These are phyloP conservation scores for Dipus sagitta DNA, from an alignment of 2,797 vertebrate genomes.

Conservation along the genomic window DNA sequence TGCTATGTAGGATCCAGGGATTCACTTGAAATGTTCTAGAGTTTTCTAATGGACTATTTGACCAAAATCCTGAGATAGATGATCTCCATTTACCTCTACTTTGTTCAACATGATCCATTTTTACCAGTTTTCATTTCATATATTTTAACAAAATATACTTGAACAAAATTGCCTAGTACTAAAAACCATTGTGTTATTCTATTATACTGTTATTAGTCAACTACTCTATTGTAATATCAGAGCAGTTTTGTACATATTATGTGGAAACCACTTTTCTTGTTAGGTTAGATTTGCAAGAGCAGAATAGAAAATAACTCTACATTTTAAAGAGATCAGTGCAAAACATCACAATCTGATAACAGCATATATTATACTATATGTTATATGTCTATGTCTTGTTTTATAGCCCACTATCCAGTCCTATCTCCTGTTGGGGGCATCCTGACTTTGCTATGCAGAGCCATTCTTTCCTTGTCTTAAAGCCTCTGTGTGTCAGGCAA, in stretches of 20 bases:
- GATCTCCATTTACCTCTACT: no score
- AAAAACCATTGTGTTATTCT: background rate
- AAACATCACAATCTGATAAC: background rate
- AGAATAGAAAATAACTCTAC: conserved; percentile 6
- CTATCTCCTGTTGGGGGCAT: background rate
- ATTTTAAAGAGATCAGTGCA: background rate
- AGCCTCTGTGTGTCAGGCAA: background rate
- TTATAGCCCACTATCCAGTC: background rate
- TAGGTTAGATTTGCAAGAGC: background rate
- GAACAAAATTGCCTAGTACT: background rate
- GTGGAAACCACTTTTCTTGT: background rate
- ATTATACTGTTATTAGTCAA: background rate
- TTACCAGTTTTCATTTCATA: background rate
- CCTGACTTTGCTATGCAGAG: background rate
- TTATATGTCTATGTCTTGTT: background rate
- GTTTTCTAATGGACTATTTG: background rate
- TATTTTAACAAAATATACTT: conserved; percentile 33
- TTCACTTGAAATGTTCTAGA: background rate
- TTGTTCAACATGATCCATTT: background rate
- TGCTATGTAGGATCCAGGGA: background rate
- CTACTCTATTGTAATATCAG: background rate
- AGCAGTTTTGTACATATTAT: background rate
- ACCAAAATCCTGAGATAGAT: background rate
- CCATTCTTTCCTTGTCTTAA: no score
- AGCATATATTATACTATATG: background rate